Conservation (phyloP, 2,888 invertebrate genomes). For the Cheilosia variabilis region DNA sequence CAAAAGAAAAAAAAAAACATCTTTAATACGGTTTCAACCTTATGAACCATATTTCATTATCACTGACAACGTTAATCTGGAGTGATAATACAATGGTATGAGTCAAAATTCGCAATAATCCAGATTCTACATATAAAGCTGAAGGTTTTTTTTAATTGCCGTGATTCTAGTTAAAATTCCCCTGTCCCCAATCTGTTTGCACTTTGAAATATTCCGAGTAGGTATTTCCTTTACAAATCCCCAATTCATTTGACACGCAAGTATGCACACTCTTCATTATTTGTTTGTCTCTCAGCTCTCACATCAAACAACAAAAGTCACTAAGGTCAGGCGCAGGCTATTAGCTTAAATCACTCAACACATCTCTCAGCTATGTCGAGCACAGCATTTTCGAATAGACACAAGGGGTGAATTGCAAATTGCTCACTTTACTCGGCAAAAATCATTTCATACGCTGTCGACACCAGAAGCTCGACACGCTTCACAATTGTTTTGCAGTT, state of each 20-base stretch:
- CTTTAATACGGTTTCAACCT: too few relatives aligned
- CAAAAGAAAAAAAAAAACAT: too few relatives aligned
- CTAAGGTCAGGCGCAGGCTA: constrained; percentile 65
- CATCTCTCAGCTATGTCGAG: constrained; percentile 43
- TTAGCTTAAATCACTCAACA: constrained; percentile 73
- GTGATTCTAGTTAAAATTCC: constrained; percentile 35
- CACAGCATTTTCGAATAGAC: constrained; percentile 37
- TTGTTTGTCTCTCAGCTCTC: constrained; percentile 27
- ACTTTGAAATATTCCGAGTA: constrained; percentile 17
- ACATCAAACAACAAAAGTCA: constrained; percentile 56
- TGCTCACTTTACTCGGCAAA: not conserved
- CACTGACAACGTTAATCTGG: too few relatives aligned
- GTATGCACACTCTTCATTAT: not conserved
- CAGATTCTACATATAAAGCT: too few relatives aligned
- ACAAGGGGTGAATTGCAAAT: constrained; percentile 35
- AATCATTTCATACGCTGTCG: constrained; percentile 22
- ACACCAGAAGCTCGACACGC: constrained; percentile 64
- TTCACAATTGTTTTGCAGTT: constrained; percentile 18
- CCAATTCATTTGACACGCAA: constrained; percentile 17
- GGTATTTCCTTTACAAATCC: constrained; percentile 32
- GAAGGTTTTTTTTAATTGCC: constrained; percentile 23
- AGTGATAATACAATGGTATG: too few relatives aligned
- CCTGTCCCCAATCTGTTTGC: constrained; percentile 32
- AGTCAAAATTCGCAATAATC: too few relatives aligned
- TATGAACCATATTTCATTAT: too few relatives aligned